Conservation (phyloP, 2,797 vertebrate species). For the Dipus sagitta region DNA sequence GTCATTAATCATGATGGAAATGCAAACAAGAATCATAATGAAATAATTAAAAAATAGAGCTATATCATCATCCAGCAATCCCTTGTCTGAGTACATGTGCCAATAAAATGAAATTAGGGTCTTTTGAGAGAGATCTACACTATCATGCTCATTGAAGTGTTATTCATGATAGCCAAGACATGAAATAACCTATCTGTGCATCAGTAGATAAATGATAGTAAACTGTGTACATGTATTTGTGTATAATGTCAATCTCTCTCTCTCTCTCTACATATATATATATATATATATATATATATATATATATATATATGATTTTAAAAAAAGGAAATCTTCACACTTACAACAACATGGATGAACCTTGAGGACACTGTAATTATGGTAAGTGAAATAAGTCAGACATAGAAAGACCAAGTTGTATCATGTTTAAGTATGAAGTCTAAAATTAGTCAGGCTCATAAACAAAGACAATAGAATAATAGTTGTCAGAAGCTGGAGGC, state of each 20-base stretch:
- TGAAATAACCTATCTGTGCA: background rate
- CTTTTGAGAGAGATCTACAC: background rate
- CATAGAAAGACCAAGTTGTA: background rate
- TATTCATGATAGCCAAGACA: background rate
- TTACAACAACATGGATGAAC: background rate
- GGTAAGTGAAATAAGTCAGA: background rate
- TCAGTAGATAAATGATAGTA: background rate
- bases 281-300: background rate
- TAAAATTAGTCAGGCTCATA: background rate
- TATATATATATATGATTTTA: background rate
- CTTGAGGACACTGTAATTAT: background rate
- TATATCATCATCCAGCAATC: background rate
- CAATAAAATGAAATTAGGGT: background rate
- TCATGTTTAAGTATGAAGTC: background rate
- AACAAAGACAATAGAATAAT: background rate
- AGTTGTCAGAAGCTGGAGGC: background rate
- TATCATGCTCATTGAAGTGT: background rate
- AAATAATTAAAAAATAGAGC: background rate
- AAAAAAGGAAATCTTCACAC: background rate
- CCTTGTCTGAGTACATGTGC: background rate
- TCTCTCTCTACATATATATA: too few relatives aligned
- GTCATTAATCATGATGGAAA: background rate
- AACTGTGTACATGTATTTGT: background rate
- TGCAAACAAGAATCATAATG: background rate
- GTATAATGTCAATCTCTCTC: background rate